phyloP scores from a whole-genome alignment of 1,140 invertebrate species.

The Leptinotarsa defecta region DNA sequence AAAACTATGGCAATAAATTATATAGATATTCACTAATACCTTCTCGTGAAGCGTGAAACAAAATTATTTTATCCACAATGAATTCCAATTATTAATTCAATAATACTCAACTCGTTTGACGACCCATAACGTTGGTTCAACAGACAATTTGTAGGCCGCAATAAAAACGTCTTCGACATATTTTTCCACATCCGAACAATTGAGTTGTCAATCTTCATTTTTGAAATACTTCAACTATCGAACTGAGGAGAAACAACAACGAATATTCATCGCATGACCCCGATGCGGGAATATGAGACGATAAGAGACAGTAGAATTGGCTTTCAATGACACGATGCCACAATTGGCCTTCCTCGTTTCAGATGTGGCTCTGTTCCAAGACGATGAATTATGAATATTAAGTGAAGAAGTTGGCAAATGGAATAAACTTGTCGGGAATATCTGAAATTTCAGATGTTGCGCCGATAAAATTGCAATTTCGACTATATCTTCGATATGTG shows the following conservation, averaged over 20 bases:
- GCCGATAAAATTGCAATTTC: not conserved
- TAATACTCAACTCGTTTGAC: too few species aligned
- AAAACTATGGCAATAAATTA: too few species aligned
- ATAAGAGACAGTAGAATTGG: conserved; percentile 2
- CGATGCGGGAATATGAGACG: not conserved
- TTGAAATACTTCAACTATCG: not conserved
- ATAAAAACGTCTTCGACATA: conserved; percentile 5
- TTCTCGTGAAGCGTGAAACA: too few species aligned
- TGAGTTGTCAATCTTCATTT: not conserved
- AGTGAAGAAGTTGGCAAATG: not conserved
- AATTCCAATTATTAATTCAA: too few species aligned
- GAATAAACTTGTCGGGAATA: conserved; percentile 2
- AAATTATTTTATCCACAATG: too few species aligned
- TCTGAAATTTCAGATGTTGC: not conserved
- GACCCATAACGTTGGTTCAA: not conserved
- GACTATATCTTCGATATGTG: not conserved
- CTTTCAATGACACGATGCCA: conserved; percentile 1
- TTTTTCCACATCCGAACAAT: not conserved
- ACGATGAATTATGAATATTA: conserved; percentile 2
- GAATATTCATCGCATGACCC: not conserved
- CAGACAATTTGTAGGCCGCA: not conserved
- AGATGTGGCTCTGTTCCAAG: not conserved
- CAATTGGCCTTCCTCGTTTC: not conserved
- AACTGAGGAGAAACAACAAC: too few species aligned
- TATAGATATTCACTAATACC: too few species aligned